Evolutionary conservation across 2,888 invertebrate species (phyloP), one percentile per base, ranked within the genome.

Genomic region (Trachelus stipa): DNA sequence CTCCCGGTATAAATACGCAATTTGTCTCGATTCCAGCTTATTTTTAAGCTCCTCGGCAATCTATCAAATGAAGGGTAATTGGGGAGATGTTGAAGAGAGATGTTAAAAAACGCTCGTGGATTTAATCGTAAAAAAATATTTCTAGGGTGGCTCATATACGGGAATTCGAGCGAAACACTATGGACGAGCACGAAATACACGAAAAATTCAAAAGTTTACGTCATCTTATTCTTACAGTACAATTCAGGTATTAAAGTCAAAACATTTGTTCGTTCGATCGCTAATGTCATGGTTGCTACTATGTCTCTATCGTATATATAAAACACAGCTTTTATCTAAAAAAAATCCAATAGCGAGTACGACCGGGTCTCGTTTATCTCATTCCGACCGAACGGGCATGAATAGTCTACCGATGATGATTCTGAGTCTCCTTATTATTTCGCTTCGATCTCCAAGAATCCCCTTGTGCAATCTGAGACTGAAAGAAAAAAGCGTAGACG

Each of bases 301-400:
- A 9, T 6, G 23, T 56, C 9, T 9, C 56, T 12, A 15, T 15
- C 40, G 34, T 34, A 56, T 56, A 56, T 9, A 56, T 23, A 9
- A 2, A 40, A 40, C 4, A 23, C 4, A 40, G 23, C 40, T 40
- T 15, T 40, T 40, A 40, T 40, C 23, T 40, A 40, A 40, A 40
- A 40, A 56, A 56, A 23, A 56, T 56, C 15, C 15, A 56, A 56
- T 23, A 15, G 56, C 56, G 23, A 56, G 23, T 23, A 56, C 23
- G 56, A 9, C 23, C 56, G 9, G 56, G 56, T 77, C 73, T 71
- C 73, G 76, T 77, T 73, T 77, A 77, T 81, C 77, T 79, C 74
- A 73, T 77, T 79, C 76, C 79, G 73, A 74, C 33, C 77, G 81
- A 76, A 75, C 56, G 73, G 69, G n/a, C 79, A 76, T 73, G 75